Evolutionary conservation across 2,797 vertebrate species (phyloP).

Genomic region (Gallinago stenura): DNA sequence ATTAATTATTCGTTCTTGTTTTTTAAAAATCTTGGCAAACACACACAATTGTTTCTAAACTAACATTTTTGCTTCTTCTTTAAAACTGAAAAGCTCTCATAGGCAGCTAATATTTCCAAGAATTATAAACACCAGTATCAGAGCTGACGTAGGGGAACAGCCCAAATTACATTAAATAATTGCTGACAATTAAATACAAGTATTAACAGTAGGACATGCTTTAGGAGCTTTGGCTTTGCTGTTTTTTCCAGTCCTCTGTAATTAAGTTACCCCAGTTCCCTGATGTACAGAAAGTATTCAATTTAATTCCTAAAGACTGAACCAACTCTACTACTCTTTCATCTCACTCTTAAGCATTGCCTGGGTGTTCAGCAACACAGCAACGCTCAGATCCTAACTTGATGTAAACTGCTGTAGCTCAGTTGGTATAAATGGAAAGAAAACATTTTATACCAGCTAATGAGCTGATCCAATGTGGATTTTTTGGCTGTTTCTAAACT

Average conservation of each 20-base stretch:
- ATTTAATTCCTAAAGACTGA: background rate
- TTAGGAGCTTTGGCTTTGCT: background rate
- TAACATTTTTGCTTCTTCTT: constrained; percentile 20
- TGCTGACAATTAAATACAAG: constrained; percentile 20
- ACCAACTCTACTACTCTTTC: background rate
- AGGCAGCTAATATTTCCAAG: constrained; percentile 18
- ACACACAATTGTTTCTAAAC: background rate
- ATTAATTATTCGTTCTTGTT: background rate
- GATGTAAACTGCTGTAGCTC: background rate
- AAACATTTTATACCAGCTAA: background rate
- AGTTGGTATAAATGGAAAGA: background rate
- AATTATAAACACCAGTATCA: background rate
- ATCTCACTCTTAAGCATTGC: background rate
- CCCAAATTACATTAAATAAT: constrained; percentile 14
- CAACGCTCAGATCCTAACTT: background rate
- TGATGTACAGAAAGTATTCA: background rate
- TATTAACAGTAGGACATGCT: constrained; percentile 12
- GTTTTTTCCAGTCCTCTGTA: background rate
- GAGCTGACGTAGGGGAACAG: background rate
- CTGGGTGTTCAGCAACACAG: background rate
- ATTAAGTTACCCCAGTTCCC: background rate
- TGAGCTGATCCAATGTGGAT: background rate
- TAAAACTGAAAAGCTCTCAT: background rate
- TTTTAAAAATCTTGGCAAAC: background rate
- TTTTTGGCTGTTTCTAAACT: background rate